Evolutionary conservation across 2,113 vertebrate species (phyloP), one percentile per base, ranked within the genome.

Genomic region (Pangasianodon hypophthalmus): DNA sequence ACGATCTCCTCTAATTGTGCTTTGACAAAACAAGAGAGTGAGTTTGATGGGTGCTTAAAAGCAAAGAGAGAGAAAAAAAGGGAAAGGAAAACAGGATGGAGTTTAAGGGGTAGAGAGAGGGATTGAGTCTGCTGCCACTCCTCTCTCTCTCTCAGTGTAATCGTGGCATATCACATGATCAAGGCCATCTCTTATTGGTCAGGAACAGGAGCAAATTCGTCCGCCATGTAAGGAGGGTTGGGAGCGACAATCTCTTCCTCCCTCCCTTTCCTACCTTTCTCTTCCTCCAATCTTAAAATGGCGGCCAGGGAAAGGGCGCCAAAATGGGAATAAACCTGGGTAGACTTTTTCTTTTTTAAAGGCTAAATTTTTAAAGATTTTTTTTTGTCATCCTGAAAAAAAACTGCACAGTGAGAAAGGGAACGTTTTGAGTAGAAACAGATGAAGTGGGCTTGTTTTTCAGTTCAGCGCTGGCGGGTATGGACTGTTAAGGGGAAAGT

Each of bases 211-310:
- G 96, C 95, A 95, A 95, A 96, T 95, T 94, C 91, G 95, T 96
- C 97, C 97, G 97, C 97, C 97, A 97, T 97, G 97, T 97, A 97
- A 97, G 96, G 96, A 97, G 95, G 91, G 91, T 94, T 95, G 93
- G 92, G 94, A 95, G 94, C 95, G 94, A 96, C 95, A 95, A 96
- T 96, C 95, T 95, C 95, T 90, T 88, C 87, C 89, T 90, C 89
- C 90, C 93, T 91, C 88, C 82, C 91, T 89, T 88, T 44, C 89
- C 90, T 84, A 87, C 87, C 91, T 91, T 90, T 88, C 91, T 90
- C 90, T 92, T 94, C 92, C 95, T 92, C 94, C 95, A 94, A 94
- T 93, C 97, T 96, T 97, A 97, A 98, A 97, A 98, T 97, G 97
- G 97, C 97, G 96, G 96, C 88, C 56, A 94, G 94, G 87, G 54